These are phyloP conservation scores for Vultur gryphus DNA, from an alignment of 2,797 vertebrate genomes.

Conservation along the genomic window DNA sequence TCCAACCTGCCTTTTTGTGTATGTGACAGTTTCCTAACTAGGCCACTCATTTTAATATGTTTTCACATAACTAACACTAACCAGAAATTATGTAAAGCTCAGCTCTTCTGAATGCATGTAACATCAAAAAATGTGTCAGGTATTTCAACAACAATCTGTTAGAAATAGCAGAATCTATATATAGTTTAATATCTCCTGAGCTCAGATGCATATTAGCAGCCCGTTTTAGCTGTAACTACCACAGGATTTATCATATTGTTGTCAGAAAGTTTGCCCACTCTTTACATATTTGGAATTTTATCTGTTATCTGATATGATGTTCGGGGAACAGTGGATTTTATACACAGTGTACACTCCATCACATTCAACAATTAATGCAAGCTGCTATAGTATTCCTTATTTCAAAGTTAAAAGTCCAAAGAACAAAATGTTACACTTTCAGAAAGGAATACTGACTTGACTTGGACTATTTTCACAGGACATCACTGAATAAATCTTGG, in stretches of 20 bases:
- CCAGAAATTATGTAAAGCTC: conserved; percentile 61
- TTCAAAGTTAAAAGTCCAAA: background rate
- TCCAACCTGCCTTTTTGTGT: background rate
- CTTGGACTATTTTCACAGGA: conserved; percentile 21
- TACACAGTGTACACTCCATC: background rate
- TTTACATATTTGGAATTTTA: conserved; percentile 19
- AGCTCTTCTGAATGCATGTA: conserved; percentile 41
- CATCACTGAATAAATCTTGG: conserved; percentile 26
- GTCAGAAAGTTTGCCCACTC: conserved; percentile 44
- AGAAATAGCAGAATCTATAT: conserved; percentile 50
- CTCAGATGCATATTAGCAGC: conserved; percentile 47
- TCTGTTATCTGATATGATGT: background rate
- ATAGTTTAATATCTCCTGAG: conserved; percentile 61
- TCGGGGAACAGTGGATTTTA: background rate
- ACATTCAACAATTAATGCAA: background rate
- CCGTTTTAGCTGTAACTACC: conserved; percentile 35
- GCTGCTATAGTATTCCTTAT: background rate
- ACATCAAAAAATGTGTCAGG: conserved; percentile 61
- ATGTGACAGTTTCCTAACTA: conserved; percentile 46
- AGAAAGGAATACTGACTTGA: background rate
- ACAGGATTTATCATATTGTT: conserved; percentile 21
- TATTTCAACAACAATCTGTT: conserved; percentile 60
- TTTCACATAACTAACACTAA: conserved; percentile 55
- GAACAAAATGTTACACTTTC: background rate
- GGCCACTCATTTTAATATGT: conserved; percentile 41